These are phyloP conservation scores for Cavia aperea DNA, from an alignment of 2,113 vertebrate genomes.

Conservation along the genomic window DNA sequence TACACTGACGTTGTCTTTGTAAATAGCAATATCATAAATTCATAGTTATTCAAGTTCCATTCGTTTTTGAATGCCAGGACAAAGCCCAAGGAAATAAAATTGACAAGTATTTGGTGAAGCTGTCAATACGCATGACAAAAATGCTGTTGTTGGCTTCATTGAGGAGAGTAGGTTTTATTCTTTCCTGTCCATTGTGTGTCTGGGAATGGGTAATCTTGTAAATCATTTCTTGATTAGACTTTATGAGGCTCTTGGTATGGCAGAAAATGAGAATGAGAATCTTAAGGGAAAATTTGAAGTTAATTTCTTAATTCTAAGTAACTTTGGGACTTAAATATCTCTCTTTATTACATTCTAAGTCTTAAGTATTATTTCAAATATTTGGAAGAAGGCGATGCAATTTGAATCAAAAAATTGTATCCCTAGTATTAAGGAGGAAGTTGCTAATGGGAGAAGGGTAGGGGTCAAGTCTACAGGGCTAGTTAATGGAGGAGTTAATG, in stretches of 20 bases:
- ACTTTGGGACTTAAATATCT: conserved; percentile 39
- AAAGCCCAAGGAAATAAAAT: conserved; percentile 20
- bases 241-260: conserved; percentile 24
- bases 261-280: conserved; percentile 17
- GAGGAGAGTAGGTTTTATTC: not conserved
- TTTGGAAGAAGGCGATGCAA: not conserved
- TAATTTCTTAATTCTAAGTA: conserved; percentile 41
- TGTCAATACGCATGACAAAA: conserved; percentile 16
- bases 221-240: conserved; percentile 23
- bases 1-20: not conserved
- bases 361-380: conserved; percentile 37
- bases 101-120: conserved; percentile 16
- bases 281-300: conserved; percentile 22
- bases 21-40: not conserved
- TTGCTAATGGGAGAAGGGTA: not conserved
- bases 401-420: not conserved
- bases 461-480: not conserved
- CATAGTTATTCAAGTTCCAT: conserved; percentile 16
- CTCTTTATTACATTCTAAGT: conserved; percentile 6
- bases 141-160: not conserved
- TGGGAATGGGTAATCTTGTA: not conserved
- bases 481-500: not conserved
- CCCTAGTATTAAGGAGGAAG: not conserved
- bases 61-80: not conserved
- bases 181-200: not conserved